A percentile compares a stretch with the other conserved stretches of the same genome.
phyloP scores from a whole-genome alignment of 2,113 vertebrate genomes.

The Oenanthe melanoleuca region DNA sequence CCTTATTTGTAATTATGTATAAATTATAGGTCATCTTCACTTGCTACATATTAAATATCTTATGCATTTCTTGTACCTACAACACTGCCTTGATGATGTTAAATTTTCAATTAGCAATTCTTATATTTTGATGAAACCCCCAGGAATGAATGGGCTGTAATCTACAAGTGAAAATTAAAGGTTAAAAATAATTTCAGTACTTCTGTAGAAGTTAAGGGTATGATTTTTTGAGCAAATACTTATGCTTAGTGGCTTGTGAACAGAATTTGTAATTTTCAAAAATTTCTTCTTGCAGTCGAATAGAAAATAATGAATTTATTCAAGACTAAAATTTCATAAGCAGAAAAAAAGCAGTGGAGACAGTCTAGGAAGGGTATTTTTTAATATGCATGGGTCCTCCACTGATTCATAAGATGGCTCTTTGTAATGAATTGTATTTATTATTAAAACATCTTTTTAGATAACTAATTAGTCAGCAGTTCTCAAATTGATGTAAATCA shows the following conservation, averaged over 20 bases:
- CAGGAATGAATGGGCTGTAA: background rate
- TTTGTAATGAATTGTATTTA: background rate
- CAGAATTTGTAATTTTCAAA: background rate
- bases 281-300: background rate
- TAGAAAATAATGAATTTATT: background rate
- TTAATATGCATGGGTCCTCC: accelerated
- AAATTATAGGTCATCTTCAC: background rate
- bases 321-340: background rate
- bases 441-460: background rate
- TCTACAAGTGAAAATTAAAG: background rate
- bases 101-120: background rate
- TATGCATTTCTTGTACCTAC: background rate
- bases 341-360: background rate
- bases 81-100: background rate
- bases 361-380: background rate
- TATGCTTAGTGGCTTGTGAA: background rate
- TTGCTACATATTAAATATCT: background rate
- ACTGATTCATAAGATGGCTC: background rate
- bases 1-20: background rate
- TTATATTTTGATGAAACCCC: background rate
- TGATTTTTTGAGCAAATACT: background rate
- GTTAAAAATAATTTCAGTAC: background rate
- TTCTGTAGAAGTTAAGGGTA: background rate
- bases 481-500: background rate
- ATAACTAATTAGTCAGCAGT: background rate